Base-by-base conservation (phyloP, 2,113 vertebrate species). In the Pterocles burchelli region DNA sequence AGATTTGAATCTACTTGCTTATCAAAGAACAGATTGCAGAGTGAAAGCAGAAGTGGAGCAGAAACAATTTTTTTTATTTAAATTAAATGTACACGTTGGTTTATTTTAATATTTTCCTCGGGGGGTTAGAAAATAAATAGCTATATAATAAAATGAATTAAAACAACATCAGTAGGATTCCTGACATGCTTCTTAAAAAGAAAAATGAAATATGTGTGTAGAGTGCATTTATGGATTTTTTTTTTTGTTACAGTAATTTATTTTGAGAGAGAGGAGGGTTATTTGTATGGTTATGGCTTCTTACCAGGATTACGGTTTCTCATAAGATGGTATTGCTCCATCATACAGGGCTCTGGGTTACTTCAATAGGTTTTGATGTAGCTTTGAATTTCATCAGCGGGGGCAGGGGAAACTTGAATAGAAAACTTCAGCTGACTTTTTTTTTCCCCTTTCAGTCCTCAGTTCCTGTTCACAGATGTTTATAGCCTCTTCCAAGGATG, bases 401-500 rank as follows among this genome's bases (percentile, higher is more conserved):
- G 28, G 43, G 36, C 49, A 80, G 55, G 41, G 46, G 17, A 88
- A 94, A 80, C 16, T 5, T 6, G 0, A 80, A 87, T 9, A 63
- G 88, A 62, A 93, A 96, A 88, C 67, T 95, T 93, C 78, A 88
- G 46, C 36, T 85, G 95, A 80, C 74, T 78, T 85, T 46, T 86
- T 62, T 65, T 67, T 14, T 17, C 54, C 18, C 74, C 71, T 88
- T 68, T 51, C 65, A 65, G 58, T 18, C 70, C 66, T 91, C 70
- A 36, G 45, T 5, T 91, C 66, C 48, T 57, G 71, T n/a, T 95
- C 96, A 65, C 66, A 22, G 55, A 34, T 82, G 71, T 95, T 97
- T 95, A 97, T 92, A 90, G 92, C 82, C 6, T 1, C 92, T 94
- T 94, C 82, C 83, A 90, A 62, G 83, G 90, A 94, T 80, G 92